Percentiles rank a stretch among this genome's conserved stretches.
Evolutionary conservation across 2,113 vertebrate genomes (phyloP).

Genomic region (Phocoena phocoena): DNA sequence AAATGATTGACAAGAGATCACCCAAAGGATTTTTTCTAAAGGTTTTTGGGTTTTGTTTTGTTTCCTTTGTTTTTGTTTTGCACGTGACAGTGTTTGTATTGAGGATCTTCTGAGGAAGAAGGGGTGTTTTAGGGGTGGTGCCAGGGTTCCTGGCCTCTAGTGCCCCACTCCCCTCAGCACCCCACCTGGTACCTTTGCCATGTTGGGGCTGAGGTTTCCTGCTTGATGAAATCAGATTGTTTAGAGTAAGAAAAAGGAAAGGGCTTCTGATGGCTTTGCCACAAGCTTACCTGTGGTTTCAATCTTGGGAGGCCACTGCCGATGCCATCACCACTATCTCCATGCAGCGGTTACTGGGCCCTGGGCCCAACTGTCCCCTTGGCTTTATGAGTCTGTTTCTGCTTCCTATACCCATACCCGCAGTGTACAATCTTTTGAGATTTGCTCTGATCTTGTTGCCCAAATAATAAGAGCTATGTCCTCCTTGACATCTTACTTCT

Average conservation of each 20-base stretch:
- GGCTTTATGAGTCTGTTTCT: background rate
- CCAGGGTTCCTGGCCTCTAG: conserved; percentile 18
- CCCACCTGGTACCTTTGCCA: background rate
- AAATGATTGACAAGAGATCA: conserved; percentile 83
- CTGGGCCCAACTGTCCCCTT: background rate
- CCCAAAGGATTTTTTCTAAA: conserved; percentile 79
- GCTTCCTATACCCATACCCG: background rate
- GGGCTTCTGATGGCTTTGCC: conserved; percentile 1
- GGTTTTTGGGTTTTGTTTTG: conserved; percentile 47
- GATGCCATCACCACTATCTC: background rate
- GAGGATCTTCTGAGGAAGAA: conserved; percentile 2
- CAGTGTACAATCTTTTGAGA: background rate
- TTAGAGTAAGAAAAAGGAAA: background rate
- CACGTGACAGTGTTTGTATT: conserved; percentile 22
- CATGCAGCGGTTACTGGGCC: background rate
- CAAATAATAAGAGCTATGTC: background rate
- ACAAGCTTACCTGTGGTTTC: conserved; percentile 17
- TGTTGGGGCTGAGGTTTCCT: conserved; percentile 21
- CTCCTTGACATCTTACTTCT: background rate
- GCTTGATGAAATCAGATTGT: background rate
- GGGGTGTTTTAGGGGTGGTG: background rate
- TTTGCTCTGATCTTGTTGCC: background rate
- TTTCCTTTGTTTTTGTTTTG: background rate
- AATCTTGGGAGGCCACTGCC: background rate
- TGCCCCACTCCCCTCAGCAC: background rate